Conservation (phyloP, 2,797 vertebrate genomes). For the Periparus ater region DNA sequence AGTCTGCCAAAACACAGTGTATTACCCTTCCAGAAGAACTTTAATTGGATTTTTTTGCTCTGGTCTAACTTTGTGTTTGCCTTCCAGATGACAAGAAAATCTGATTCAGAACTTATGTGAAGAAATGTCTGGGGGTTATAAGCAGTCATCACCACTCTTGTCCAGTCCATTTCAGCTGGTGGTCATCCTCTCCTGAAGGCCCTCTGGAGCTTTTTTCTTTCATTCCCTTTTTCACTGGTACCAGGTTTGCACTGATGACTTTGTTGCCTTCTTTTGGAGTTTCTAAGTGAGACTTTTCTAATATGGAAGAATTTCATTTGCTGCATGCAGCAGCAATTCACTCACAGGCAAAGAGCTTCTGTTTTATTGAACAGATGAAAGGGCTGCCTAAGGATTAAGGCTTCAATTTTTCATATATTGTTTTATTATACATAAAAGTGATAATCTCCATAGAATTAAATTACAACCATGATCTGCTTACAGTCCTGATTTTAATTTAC, state of each 20-base stretch:
- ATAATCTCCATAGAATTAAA: constrained; percentile 52
- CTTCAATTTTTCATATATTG: constrained; percentile 52
- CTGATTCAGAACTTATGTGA: not conserved
- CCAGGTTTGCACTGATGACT: not conserved
- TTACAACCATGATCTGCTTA: constrained; percentile 39
- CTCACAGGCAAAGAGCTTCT: not conserved
- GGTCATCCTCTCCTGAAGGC: not conserved
- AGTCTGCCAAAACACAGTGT: not conserved
- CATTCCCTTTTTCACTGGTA: not conserved
- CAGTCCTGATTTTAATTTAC: constrained; percentile 52
- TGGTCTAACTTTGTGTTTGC: not conserved
- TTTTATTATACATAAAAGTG: constrained; percentile 61
- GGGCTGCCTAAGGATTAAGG: constrained; percentile 19
- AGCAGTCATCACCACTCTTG: not conserved
- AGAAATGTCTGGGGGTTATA: not conserved
- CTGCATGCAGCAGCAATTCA: not conserved
- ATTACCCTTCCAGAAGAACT: not conserved
- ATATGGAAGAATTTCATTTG: not conserved
- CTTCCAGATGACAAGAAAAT: not conserved
- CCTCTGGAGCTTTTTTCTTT: not conserved
- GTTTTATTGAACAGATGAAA: constrained; percentile 49
- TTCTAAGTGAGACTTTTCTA: not conserved
- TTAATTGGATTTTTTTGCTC: not conserved
- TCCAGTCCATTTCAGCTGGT: not conserved
- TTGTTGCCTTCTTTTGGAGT: not conserved